Evolutionary conservation across 2,888 invertebrate genomes (phyloP).

Genomic region (Hydropsyche betteni): DNA sequence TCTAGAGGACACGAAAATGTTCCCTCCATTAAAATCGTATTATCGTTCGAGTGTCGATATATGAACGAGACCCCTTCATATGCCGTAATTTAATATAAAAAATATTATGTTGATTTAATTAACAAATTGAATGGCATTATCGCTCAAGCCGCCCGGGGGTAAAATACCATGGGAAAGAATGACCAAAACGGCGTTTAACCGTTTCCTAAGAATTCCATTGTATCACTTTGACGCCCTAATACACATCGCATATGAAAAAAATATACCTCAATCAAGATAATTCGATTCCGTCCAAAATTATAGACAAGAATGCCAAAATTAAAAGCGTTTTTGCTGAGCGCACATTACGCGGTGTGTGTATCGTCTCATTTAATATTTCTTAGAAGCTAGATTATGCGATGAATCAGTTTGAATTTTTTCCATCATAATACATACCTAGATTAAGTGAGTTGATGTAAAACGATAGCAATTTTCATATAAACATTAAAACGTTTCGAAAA

Average conservation of each 20-base stretch:
- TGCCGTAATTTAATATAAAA: slow-evolving; percentile 8
- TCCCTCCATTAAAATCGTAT: slow-evolving; percentile 25
- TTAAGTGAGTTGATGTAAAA: no score
- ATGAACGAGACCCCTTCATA: background rate
- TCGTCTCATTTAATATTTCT: slow-evolving; percentile 30
- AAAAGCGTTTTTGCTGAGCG: slow-evolving; percentile 37
- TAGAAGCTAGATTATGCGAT: background rate
- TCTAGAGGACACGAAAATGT: background rate
- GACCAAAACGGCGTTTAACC: slow-evolving; percentile 28
- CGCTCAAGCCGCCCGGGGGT: slow-evolving; percentile 6
- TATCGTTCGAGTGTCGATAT: slow-evolving; percentile 2
- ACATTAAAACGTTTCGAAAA: no score
- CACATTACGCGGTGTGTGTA: slow-evolving; percentile 25
- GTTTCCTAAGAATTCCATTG: slow-evolving; percentile 28
- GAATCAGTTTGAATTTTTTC: background rate
- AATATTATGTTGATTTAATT: slow-evolving; percentile 21
- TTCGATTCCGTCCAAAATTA: slow-evolving; percentile 37
- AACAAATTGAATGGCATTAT: slow-evolving; percentile 25
- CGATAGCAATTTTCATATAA: no score
- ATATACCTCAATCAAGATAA: slow-evolving; percentile 31
- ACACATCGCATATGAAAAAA: slow-evolving; percentile 22
- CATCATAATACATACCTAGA: no score
- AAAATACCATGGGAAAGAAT: slow-evolving; percentile 33
- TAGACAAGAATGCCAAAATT: slow-evolving; percentile 42
- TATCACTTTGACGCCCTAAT: slow-evolving; percentile 12